Base-by-base conservation (phyloP, 2,113 vertebrate genomes). In the Lycaon pictus region DNA sequence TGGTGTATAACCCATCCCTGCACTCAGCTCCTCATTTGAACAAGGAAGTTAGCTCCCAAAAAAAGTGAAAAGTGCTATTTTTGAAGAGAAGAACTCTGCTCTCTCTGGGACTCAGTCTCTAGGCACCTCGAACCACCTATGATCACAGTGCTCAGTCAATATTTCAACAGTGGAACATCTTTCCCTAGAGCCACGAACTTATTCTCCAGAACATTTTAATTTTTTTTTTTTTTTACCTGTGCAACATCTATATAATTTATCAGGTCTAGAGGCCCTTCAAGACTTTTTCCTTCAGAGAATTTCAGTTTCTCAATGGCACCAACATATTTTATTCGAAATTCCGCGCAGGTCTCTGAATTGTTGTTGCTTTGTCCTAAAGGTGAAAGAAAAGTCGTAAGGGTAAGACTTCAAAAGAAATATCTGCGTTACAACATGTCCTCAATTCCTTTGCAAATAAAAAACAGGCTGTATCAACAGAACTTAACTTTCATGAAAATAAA, bases 181-280 rank as follows among this genome's bases (percentile, higher is more conserved):
- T 35, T 43, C 27, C 53, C 62, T 58, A 72, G 3, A 6, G 23
- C 88, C 29, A 12, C 0, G 11, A 22, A 8, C 43, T 58, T 7
- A 23, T 22, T 51, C 35, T 56, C 23, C 4, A 74, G 25, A 48
- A 51, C 32, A n/a, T 53, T 27, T 60, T 7, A 25, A 72, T 60
- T 22, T 53, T 43, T 25, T 11, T 29, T 37, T 48, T 53, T 51
- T 35, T 96, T 99, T 98, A 99, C 99, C 99, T 99, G 99, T 77
- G 99, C 99, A 35, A 99, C 98, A 95, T 99, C 99, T 60, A 99
- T 99, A 55, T 99, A 99, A 98, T 99, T 99, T 98, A 99, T 99
- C 96, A 99, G 99, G 97, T 99, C 99, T 96, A 99, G 93, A 3
- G 99, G 99, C 71, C 99, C 99, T 97, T 99, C 99, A 0, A 99